Evolutionary conservation across 2,113 vertebrate genomes (phyloP), one percentile per base, ranked within the genome.

Genomic region (Naja naja): DNA sequence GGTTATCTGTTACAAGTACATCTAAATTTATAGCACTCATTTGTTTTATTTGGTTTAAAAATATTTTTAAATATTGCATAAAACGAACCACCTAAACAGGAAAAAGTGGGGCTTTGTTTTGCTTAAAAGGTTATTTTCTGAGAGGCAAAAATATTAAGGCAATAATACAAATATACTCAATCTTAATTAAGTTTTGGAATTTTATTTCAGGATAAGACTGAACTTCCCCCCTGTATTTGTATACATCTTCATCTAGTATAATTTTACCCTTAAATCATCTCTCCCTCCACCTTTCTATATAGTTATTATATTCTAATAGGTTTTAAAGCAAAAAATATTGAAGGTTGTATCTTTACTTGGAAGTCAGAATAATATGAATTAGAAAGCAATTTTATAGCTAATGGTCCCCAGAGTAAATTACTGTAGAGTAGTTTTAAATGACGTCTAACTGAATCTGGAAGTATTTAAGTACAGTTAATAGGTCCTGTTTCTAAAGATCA

Each of bases 381-480:
- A 81, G 34, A 81, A 81, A 43, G 34, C 20, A 7, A 22, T 81
- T 81, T 81, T 81, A 81, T 43, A 43, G 34, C 34, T 81, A 81
- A 81, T 81, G 74, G 74, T 81, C 74, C 74, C 74, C 74, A 81
- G 34, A 81, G 74, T 81, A 81, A 81, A 81, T 8, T 81, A 34
- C 74, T 81, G 34, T 43, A 81, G 45, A 87, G 45, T 87, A 87
- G 85, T 49, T 45, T 81, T 87, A 87, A 87, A 87, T 87, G 85
- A 87, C 30, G 85, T 87, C 85, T 87, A 49, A 87, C 85, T 87
- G 85, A 87, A 87, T 47, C 85, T 87, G 85, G 22, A 87, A 87
- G 85, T 87, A 87, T 87, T 87, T 87, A 87, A 87, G 85, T 87
- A 47, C 85, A 87, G 25, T 47, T 87, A 87, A 87, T 87, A 87